These are phyloP conservation scores for Ctenoplectra terminalis DNA, from an alignment of 1,140 invertebrate genomes.

Conservation along the genomic window DNA sequence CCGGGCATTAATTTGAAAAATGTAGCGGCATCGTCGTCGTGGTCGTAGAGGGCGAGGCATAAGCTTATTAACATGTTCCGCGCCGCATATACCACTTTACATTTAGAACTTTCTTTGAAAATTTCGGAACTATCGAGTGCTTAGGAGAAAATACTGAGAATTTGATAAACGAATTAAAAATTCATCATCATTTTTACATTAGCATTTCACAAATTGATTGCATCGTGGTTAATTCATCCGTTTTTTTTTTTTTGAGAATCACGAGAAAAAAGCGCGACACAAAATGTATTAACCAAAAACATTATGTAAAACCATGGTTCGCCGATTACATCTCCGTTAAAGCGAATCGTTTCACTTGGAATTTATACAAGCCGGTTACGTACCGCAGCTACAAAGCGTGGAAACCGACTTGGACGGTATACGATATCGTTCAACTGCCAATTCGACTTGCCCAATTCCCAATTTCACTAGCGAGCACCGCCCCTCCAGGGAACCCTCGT, in stretches of 20 bases:
- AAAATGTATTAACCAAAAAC: constrained; percentile 20
- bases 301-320: constrained; percentile 43
- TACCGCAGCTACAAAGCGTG: constrained; percentile 1
- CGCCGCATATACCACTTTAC: not conserved
- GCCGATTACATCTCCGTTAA: constrained; percentile 14
- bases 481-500: not conserved
- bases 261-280: not conserved
- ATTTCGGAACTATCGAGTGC: not conserved
- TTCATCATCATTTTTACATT: no score
- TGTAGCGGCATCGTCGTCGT: constrained; percentile 45
- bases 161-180: not conserved
- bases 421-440: constrained; percentile 25
- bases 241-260: no score
- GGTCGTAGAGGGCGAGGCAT: not conserved
- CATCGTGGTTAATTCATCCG: no score
- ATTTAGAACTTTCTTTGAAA: not conserved
- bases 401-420: not conserved
- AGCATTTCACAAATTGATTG: no score
- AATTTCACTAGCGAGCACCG: constrained; percentile 23
- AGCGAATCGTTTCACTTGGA: constrained; percentile 1
- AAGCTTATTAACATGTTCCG: constrained; percentile 53
- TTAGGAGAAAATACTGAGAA: not conserved
- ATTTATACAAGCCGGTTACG: constrained; percentile 10
- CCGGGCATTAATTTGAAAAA: constrained; percentile 70
- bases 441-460: constrained; percentile 29